Conservation (phyloP, 2,113 vertebrate species). For the Heloderma charlesbogerti region DNA sequence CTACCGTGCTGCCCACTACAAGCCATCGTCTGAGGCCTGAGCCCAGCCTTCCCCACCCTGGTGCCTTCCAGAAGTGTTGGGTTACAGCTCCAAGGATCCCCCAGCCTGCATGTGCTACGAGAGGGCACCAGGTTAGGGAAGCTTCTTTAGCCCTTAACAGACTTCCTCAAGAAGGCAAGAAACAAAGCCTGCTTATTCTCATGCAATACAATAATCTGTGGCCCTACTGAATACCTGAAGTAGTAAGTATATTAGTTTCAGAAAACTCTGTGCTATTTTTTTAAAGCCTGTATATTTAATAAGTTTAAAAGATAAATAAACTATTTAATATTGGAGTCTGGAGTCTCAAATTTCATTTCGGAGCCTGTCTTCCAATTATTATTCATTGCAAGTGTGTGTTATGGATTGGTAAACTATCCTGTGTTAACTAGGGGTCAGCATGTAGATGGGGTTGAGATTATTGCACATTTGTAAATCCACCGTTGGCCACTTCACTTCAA, state of each 20-base stretch:
- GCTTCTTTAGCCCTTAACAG: not conserved
- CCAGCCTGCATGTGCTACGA: no score
- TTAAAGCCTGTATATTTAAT: constrained; percentile 64
- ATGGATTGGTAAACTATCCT: not conserved
- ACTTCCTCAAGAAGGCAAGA: constrained; percentile 28
- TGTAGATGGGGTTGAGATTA: no score
- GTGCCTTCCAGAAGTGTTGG: no score
- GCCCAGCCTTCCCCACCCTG: not conserved
- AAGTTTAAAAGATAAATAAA: constrained; percentile 50
- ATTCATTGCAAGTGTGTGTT: not conserved
- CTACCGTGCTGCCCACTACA: constrained; percentile 88
- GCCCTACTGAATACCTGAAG: constrained; percentile 46
- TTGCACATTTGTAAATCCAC: not conserved
- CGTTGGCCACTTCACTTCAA: not conserved
- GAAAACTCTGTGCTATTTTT: constrained; percentile 67
- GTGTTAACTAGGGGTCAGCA: not conserved
- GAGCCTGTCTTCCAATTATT: not conserved
- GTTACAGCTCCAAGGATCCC: no score
- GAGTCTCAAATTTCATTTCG: constrained; percentile 24
- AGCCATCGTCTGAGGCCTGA: constrained; percentile 74
- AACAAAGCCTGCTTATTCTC: constrained; percentile 52
- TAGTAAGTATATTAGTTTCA: constrained; percentile 25
- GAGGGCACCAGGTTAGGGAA: no score
- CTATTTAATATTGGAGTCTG: constrained; percentile 18
- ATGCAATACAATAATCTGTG: constrained; percentile 64